Evolutionary conservation across 2,113 vertebrate genomes (phyloP).

Genomic region (Dasyurus viverrinus): DNA sequence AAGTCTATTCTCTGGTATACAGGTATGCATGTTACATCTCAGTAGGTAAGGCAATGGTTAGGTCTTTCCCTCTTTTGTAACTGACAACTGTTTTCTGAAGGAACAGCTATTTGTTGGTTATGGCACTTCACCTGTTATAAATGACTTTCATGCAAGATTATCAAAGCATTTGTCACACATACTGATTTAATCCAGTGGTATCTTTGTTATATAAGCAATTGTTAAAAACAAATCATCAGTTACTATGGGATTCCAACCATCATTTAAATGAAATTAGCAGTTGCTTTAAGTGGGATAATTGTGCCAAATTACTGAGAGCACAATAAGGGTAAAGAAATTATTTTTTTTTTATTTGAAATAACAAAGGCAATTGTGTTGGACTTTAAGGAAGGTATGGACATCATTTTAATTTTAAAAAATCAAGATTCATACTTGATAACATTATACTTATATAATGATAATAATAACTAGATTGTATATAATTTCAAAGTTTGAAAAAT

Average conservation of each 20-base stretch:
- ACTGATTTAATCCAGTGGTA: background rate
- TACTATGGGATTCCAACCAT: background rate
- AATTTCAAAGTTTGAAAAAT: background rate
- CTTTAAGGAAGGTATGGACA: background rate
- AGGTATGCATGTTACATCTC: background rate
- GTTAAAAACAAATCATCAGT: background rate
- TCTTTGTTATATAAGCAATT: background rate
- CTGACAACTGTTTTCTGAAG: background rate
- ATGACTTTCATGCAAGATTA: conserved; percentile 7
- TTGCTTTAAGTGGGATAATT: conserved; percentile 9
- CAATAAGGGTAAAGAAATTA: background rate
- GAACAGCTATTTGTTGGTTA: background rate
- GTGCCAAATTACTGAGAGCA: conserved; percentile 8
- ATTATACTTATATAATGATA: background rate
- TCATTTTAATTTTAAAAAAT: conserved; percentile 12
- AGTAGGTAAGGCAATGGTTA: background rate
- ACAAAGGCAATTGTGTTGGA: background rate
- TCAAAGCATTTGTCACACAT: background rate
- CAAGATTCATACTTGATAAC: conserved; percentile 1
- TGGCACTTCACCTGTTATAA: background rate
- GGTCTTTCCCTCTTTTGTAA: background rate
- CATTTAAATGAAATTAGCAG: background rate
- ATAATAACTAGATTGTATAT: background rate
- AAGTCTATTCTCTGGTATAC: background rate
- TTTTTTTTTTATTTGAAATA: conserved; percentile 6